Percentiles rank a stretch among this genome's conserved stretches.
phyloP scores from a whole-genome alignment of 2,797 vertebrate genomes.

The Enteromius afrohamiltoni region DNA sequence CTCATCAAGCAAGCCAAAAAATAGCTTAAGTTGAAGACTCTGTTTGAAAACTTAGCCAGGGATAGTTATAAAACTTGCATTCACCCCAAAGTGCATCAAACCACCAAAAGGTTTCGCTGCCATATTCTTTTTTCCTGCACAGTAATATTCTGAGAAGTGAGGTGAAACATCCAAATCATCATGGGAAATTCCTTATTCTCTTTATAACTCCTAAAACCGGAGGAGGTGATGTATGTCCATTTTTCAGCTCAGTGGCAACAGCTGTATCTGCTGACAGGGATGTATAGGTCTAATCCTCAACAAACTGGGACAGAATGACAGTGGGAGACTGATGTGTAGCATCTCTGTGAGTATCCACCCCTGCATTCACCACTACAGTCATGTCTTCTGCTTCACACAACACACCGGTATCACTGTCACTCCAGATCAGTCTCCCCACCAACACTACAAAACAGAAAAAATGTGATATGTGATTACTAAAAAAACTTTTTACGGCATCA shows the following conservation, averaged over 20 bases:
- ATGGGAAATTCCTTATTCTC: background rate
- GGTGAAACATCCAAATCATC: slow-evolving; percentile 27
- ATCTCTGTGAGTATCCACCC: background rate
- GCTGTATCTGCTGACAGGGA: slow-evolving; percentile 39
- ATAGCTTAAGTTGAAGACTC: background rate
- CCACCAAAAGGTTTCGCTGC: background rate
- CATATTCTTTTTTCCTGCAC: background rate
- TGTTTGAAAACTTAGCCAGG: background rate
- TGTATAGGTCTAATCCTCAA: slow-evolving; percentile 31
- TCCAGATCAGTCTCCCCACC: background rate
- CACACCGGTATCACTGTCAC: slow-evolving; percentile 3
- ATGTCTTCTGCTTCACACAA: background rate
- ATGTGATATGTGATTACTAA: background rate
- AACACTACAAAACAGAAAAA: background rate
- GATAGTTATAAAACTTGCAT: background rate
- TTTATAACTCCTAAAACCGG: slow-evolving; percentile 1
- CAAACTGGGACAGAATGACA: slow-evolving; percentile 30
- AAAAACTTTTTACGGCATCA: background rate
- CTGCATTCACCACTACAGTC: background rate
- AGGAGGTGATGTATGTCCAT: slow-evolving; percentile 38
- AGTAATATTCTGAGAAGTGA: no score
- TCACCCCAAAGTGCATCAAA: background rate
- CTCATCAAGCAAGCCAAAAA: slow-evolving; percentile 1
- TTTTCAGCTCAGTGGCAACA: slow-evolving; percentile 43
- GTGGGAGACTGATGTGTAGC: background rate